phyloP scores from a whole-genome alignment of 2,797 vertebrate species.

The Acanthis flammea region DNA sequence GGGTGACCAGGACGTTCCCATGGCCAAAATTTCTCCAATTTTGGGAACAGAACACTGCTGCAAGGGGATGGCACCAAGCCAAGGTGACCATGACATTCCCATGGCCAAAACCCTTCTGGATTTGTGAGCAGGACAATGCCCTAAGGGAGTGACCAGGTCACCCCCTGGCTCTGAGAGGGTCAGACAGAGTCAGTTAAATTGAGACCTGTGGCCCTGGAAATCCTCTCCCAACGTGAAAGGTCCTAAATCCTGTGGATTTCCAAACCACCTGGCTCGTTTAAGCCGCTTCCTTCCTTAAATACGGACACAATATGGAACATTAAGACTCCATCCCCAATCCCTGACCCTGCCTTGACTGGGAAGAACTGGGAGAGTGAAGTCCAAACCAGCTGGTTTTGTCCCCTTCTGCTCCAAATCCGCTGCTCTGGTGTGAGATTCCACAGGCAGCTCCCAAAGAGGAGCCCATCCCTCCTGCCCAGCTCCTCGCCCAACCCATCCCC shows the following conservation, averaged over 20 bases:
- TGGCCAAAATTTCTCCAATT: rapidly evolving
- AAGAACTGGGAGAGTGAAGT: not conserved
- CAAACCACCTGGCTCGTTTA: not conserved
- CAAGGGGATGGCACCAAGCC: not conserved
- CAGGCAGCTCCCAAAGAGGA: not conserved
- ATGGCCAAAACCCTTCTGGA: not conserved
- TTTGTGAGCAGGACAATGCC: not conserved
- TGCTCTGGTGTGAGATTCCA: not conserved
- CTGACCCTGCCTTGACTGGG: not conserved
- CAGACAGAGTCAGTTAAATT: not conserved
- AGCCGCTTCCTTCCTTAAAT: not conserved
- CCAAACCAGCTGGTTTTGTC: not conserved
- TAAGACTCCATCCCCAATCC: not conserved
- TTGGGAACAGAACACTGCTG: rapidly evolving
- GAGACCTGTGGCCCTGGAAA: not conserved
- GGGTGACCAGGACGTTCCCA: too few relatives aligned
- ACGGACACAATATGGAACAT: not conserved
- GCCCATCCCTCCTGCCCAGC: not conserved
- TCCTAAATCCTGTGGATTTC: not conserved
- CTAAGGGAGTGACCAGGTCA: not conserved
- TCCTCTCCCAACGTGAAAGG: not conserved
- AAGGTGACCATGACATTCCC: rapidly evolving
- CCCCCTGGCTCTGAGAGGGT: rapidly evolving
- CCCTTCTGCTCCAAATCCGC: not conserved
- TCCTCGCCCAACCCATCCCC: conserved; percentile 11